Conservation (phyloP, 1,140 invertebrate genomes). For the Amphibalanus amphitrite region DNA sequence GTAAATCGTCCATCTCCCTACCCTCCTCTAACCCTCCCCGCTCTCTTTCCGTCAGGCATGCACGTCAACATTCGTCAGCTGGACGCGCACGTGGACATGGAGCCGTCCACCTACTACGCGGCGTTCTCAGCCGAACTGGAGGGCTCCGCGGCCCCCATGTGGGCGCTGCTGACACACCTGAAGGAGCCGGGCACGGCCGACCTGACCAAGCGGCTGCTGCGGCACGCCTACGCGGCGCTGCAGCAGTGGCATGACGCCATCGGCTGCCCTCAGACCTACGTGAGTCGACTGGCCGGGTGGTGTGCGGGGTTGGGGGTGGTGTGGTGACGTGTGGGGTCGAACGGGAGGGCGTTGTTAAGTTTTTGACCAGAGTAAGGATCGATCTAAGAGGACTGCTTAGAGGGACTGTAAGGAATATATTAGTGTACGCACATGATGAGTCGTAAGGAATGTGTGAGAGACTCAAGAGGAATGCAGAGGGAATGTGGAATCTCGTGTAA, state of each 20-base stretch:
- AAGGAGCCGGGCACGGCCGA: conserved; percentile 47
- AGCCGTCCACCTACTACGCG: conserved; percentile 90
- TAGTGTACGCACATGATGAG: too few species aligned
- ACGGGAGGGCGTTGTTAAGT: too few species aligned
- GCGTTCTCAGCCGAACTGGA: conserved; percentile 92
- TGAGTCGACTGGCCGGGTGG: not conserved
- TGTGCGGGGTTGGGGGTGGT: too few species aligned
- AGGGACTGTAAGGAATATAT: too few species aligned
- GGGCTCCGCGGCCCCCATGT: conserved; percentile 91
- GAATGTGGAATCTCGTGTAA: too few species aligned
- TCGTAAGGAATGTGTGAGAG: too few species aligned
- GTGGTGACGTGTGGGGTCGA: too few species aligned
- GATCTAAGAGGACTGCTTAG: too few species aligned
- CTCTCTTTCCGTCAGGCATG: conserved; percentile 46
- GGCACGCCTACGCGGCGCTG: conserved; percentile 51
- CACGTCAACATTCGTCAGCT: conserved; percentile 84
- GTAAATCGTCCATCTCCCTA: too few species aligned
- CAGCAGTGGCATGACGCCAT: conserved; percentile 74
- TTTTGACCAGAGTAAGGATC: too few species aligned
- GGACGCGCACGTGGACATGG: conserved; percentile 84
- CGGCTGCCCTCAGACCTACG: conserved; percentile 37
- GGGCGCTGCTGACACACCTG: conserved; percentile 79
- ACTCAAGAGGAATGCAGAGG: too few species aligned
- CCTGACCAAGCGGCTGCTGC: conserved; percentile 52
- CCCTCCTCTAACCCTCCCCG: too few species aligned